Conservation (phyloP, 1,140 invertebrate species). For the Neomicropteryx cornuta region DNA sequence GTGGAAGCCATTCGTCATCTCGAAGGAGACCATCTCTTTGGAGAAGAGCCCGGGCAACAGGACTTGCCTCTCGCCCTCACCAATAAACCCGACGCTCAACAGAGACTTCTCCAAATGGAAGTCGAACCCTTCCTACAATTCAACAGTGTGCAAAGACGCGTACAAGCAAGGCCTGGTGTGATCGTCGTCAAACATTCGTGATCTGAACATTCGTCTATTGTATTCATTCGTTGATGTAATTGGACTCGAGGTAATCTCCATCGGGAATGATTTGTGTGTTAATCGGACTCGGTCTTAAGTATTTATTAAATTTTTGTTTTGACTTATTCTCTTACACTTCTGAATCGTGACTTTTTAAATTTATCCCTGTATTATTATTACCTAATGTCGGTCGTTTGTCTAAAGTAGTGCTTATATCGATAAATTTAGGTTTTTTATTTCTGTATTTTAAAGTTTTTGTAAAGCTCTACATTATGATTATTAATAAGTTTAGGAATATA, state of each 20-base stretch:
- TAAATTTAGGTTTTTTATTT: too few relatives aligned
- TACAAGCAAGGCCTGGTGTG: slow-evolving; percentile 71
- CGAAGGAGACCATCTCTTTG: slow-evolving; percentile 87
- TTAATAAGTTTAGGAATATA: too few relatives aligned
- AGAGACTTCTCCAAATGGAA: slow-evolving; percentile 45
- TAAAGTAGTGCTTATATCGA: too few relatives aligned
- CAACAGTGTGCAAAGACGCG: slow-evolving; percentile 51
- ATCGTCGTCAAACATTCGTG: slow-evolving; percentile 78
- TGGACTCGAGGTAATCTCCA: neutral
- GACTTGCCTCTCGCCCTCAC: slow-evolving; percentile 67
- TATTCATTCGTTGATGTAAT: slow-evolving; percentile 7
- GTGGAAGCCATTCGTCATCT: slow-evolving; percentile 94
- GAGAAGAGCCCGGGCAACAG: slow-evolving; percentile 52
- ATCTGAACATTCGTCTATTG: slow-evolving; percentile 24
- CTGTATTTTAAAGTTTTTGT: too few relatives aligned
- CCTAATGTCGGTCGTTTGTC: too few relatives aligned
- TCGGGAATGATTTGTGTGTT: neutral
- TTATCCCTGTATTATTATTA: too few relatives aligned
- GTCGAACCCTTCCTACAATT: slow-evolving; percentile 55
- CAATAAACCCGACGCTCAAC: slow-evolving; percentile 40
- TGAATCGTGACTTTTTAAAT: neutral
- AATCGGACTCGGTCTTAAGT: neutral
- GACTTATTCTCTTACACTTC: neutral
- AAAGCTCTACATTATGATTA: too few relatives aligned
- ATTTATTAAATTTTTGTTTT: neutral